Base-by-base conservation (phyloP, 2,797 vertebrate genomes). In the Meriones psammophilus region DNA sequence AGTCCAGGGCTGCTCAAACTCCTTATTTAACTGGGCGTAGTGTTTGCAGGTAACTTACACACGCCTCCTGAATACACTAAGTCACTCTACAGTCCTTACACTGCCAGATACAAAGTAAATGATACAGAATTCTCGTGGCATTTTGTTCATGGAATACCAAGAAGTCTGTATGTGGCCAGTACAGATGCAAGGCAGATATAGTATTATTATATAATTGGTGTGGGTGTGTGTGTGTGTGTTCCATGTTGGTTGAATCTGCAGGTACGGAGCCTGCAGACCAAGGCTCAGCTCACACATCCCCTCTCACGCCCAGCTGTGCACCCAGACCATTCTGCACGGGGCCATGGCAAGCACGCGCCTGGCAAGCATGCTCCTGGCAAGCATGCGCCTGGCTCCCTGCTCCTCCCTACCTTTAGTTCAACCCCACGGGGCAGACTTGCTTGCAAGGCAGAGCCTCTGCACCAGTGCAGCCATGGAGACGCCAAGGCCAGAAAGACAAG, bases 301-400 rank as follows among this genome's bases (percentile, higher is more conserved):
- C 46, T 60, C 33, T 83, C 83, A 30, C 42, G 26, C 13, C 22
- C n/a, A 26, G 30, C 26, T 6, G 24, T n/a, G 24, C 36, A 7
- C 3, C n/a, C 6, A n/a, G 64, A 14, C 30, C 50, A 56, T 4
- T 42, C 79, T 8, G 24, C 36, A 4, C 3, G 9, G 8, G 26
- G 46, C 0, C 54, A 30, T 0, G 0, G 10, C 18, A 13, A 15
- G 4, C 0, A 2, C 10, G 30, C 26, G 58, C 71, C 7, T 9
- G 9, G 15, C 39, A 13, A 15, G 4, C 0, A 2, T 14, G 30
- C 26, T 64, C 71, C 7, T 0, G 0, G 10, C 18, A 13, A 15
- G 4, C 0, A 2, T 14, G 30, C 26, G 58, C 71, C 7, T 9
- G 13, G 15, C 39, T 69, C 20, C 12, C 64, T 1, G 14, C 20